Base-by-base conservation (phyloP, 2,797 vertebrate species). In the Eulemur mongoz region DNA sequence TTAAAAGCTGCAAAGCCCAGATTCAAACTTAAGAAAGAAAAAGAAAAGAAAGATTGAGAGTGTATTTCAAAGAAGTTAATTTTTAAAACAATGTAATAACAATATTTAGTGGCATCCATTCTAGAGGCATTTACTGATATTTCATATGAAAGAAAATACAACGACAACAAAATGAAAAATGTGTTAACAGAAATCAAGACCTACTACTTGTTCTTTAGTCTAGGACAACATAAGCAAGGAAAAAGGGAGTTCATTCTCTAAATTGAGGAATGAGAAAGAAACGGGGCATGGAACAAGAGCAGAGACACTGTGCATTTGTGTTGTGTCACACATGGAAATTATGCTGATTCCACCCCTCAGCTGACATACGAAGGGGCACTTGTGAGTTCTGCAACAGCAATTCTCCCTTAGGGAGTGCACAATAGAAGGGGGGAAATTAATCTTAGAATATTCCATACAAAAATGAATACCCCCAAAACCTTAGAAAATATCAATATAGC, bases 341-440 rank as follows among this genome's bases (percentile, higher is more conserved):
- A 54, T 32, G 52, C 82, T 67, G 63, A 94, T 32, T 35, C 76
- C 48, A 92, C 43, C 76, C 43, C 79, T 86, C 83, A 32, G 72
- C 2, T 97, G 85, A 95, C 73, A 75, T 72, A 78, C 15, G 15
- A 72, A 76, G 54, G 67, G 54, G 5, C 59, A 61, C 81, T 94
- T 93, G 89, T 83, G 78, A 97, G 78, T 52, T 95, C 87, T 78
- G 70, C 54, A 83, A 73, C 59, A 94, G 52, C 88, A 78, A 93
- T 57, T 95, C 80, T 97, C 94, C 90, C 72, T 27, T 35, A 35
- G 32, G 63, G 4, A 59, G 38, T 45, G 82, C 11, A 43, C 72
- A 63, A 94, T 0, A 87, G 38, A 92, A 67, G 65, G 25, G 76
- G 17, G n/a, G 5, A 54, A 94, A 92, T 67, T 88, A 80, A 89